phyloP scores from a whole-genome alignment of 2,888 invertebrate genomes.

The Candidula unifasciata region DNA sequence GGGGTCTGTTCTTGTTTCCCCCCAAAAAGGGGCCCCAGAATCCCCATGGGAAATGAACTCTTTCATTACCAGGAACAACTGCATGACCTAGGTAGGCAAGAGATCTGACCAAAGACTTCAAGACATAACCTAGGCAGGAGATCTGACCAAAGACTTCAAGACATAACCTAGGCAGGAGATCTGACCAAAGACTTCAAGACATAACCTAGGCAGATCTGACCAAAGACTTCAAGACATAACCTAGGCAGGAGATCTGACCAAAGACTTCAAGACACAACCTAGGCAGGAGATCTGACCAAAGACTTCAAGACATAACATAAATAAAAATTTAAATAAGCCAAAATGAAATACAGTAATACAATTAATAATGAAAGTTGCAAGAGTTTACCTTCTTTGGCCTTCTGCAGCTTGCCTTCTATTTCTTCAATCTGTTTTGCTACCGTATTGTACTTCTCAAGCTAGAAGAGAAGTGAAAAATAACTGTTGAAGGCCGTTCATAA shows the following conservation, averaged over 20 bases:
- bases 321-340: not conserved
- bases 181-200: too few relatives aligned
- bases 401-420: constrained; percentile 81
- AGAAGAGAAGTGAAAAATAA: constrained; percentile 49
- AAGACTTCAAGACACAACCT: too few relatives aligned
- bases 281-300: too few relatives aligned
- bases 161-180: not conserved
- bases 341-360: not conserved
- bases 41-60: too few relatives aligned
- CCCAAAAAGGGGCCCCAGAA: too few relatives aligned
- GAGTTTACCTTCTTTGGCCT: constrained; percentile 71
- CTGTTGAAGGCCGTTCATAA: not conserved
- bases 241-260: not conserved
- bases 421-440: constrained; percentile 81
- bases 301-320: not conserved
- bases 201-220: not conserved
- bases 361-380: not conserved
- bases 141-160: too few relatives aligned
- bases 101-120: too few relatives aligned
- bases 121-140: not conserved
- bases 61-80: too few relatives aligned
- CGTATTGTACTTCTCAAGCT: constrained; percentile 83
- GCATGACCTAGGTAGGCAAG: too few relatives aligned
- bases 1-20: too few relatives aligned
- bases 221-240: not conserved